Evolutionary conservation across 2,888 invertebrate genomes (phyloP).

Genomic region (Cephonodes hylas): DNA sequence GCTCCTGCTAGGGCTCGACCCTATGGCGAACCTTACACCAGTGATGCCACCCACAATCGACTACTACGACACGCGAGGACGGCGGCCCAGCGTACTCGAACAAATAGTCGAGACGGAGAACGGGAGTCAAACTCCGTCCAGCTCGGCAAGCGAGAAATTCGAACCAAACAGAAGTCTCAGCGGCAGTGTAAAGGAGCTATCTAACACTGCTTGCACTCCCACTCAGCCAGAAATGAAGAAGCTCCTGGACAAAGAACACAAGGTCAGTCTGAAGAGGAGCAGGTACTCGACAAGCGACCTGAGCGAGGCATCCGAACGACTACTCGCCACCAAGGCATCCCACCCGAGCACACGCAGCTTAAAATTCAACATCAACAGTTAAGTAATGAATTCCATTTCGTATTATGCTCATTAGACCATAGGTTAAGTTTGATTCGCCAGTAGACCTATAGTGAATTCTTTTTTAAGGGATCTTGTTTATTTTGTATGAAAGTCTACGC

Average conservation of each 20-base stretch:
- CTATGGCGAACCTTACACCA: slow-evolving; percentile 71
- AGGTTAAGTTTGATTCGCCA: slow-evolving; percentile 41
- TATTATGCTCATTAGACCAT: slow-evolving; percentile 66
- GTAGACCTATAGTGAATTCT: slow-evolving; percentile 38
- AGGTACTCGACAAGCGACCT: slow-evolving; percentile 87
- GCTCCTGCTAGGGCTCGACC: slow-evolving; percentile 86
- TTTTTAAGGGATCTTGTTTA: slow-evolving; percentile 29
- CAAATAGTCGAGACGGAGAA: slow-evolving; percentile 71
- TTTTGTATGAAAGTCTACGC: slow-evolving; percentile 26
- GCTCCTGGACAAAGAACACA: slow-evolving; percentile 57
- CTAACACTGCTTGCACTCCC: slow-evolving; percentile 17
- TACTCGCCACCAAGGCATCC: slow-evolving; percentile 78
- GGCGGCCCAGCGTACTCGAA: slow-evolving; percentile 69
- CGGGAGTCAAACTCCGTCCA: slow-evolving; percentile 72
- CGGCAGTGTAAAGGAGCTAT: slow-evolving; percentile 59
- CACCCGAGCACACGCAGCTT: slow-evolving; percentile 85
- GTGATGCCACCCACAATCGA: slow-evolving; percentile 69
- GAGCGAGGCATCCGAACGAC: slow-evolving; percentile 78
- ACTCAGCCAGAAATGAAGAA: slow-evolving; percentile 59
- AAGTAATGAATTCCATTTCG: slow-evolving; percentile 57
- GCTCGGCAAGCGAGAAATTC: slow-evolving; percentile 62
- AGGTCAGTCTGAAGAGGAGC: slow-evolving; percentile 67
- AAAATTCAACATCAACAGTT: slow-evolving; percentile 78
- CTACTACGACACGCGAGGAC: slow-evolving; percentile 66
- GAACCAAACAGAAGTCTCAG: slow-evolving; percentile 55